A percentile compares a stretch with the other conserved stretches of the same genome.
These are phyloP conservation scores for Stegophylla sp. DNA, from an alignment of 2,888 invertebrate species.

Conservation along the genomic window DNA sequence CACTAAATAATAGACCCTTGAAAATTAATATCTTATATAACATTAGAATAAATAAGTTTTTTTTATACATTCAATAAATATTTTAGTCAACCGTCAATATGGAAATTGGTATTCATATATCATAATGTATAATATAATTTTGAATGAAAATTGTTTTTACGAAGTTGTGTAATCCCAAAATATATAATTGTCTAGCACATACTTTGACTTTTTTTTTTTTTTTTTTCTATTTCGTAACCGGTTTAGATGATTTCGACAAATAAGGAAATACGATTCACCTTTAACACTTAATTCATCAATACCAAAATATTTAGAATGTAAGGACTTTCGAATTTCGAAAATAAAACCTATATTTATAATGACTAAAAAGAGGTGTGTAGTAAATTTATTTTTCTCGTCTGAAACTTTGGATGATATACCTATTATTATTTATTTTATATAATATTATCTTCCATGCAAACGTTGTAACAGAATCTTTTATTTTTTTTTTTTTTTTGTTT, in stretches of 20 bases:
- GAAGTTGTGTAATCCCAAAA: not conserved
- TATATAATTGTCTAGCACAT: not conserved
- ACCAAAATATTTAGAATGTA: not conserved
- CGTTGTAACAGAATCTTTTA: not conserved
- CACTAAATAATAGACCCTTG: too few species aligned
- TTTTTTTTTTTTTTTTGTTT: not conserved
- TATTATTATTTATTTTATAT: not conserved
- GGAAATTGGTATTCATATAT: too few species aligned
- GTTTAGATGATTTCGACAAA: slow-evolving; percentile 31
- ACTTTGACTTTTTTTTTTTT: not conserved
- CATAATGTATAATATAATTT: too few species aligned
- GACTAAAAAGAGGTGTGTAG: not conserved
- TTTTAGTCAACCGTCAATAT: too few species aligned
- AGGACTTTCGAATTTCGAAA: slow-evolving; percentile 36
- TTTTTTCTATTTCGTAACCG: slow-evolving; percentile 33
- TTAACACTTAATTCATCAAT: slow-evolving; percentile 28
- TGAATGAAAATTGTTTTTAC: too few species aligned
- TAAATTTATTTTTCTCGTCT: not conserved
- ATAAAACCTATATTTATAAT: slow-evolving; percentile 18
- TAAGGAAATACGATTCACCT: slow-evolving; percentile 37
- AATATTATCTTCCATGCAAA: not conserved
- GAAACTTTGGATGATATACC: not conserved
- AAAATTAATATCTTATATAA: too few species aligned
- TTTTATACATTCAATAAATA: too few species aligned
- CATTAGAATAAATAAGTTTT: too few species aligned